Percentiles rank a stretch among this genome's conserved stretches.
These are phyloP conservation scores for Deilephila elpenor DNA, from an alignment of 2,888 invertebrate genomes.

Conservation along the genomic window DNA sequence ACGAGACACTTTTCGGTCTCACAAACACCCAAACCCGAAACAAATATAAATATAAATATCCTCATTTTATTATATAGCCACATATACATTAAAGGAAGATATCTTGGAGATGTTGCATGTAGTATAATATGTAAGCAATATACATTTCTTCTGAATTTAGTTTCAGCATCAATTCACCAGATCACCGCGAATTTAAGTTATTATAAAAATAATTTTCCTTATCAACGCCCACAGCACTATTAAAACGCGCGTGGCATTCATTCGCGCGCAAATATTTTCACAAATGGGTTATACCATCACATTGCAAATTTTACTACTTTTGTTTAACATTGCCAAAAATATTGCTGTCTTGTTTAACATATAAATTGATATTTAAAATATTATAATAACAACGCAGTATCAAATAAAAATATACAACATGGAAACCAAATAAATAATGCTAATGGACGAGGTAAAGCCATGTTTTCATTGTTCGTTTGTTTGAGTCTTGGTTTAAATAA, in stretches of 20 bases:
- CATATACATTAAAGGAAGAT: too few species aligned
- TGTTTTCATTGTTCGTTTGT: slow-evolving; percentile 6
- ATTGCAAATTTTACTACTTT: not conserved
- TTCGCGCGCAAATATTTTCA: slow-evolving; percentile 13
- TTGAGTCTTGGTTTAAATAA: not conserved
- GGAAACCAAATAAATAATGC: slow-evolving; percentile 7
- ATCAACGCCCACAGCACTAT: slow-evolving; percentile 1
- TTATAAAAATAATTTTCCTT: not conserved
- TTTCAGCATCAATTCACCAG: not conserved
- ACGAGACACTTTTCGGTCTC: too few species aligned
- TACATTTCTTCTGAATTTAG: too few species aligned
- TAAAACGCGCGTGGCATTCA: not conserved
- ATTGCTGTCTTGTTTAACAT: slow-evolving; percentile 12
- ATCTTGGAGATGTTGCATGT: too few species aligned
- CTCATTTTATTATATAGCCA: too few species aligned
- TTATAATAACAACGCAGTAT: slow-evolving; percentile 19
- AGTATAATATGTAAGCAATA: too few species aligned
- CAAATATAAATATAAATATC: too few species aligned
- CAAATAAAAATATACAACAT: slow-evolving; percentile 13
- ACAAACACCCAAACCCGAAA: too few species aligned
- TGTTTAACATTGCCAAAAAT: slow-evolving; percentile 22
- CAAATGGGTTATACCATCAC: slow-evolving; percentile 13
- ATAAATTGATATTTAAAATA: slow-evolving; percentile 13
- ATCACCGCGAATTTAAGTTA: not conserved
- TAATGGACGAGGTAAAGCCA: not conserved